These are phyloP conservation scores for Papilio polyxenes DNA, from an alignment of 1,140 invertebrate genomes.

Conservation along the genomic window DNA sequence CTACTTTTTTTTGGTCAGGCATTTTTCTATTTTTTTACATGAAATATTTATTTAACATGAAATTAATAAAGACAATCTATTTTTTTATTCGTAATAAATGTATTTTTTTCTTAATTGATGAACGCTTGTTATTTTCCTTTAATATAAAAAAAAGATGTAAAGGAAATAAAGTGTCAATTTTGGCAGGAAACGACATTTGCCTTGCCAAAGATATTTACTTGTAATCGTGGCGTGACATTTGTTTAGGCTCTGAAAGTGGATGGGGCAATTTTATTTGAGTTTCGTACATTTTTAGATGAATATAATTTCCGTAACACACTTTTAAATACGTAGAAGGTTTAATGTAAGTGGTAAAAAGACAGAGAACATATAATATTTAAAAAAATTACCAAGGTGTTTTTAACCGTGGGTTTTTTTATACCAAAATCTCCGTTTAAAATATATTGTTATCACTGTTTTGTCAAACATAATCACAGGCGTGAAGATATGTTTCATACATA, in stretches of 20 bases:
- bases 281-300: not conserved
- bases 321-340: not conserved
- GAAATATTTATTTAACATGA: too few relatives aligned
- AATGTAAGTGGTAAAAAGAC: not conserved
- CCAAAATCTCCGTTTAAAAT: too few relatives aligned
- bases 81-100: too few relatives aligned
- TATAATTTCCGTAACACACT: not conserved
- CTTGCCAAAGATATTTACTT: conserved; percentile 5
- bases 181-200: not conserved
- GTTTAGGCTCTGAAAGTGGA: conserved; percentile 15
- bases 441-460: too few relatives aligned
- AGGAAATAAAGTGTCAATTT: not conserved
- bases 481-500: too few relatives aligned
- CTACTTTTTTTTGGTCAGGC: too few relatives aligned
- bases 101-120: not conserved
- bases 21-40: too few relatives aligned
- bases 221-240: conserved; percentile 15
- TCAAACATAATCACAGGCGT: too few relatives aligned
- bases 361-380: not conserved
- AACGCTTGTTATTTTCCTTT: not conserved
- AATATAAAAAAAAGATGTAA: not conserved
- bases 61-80: too few relatives aligned
- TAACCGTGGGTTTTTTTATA: too few relatives aligned
- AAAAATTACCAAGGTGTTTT: too few relatives aligned
- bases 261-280: not conserved